Evolutionary conservation across 1,140 invertebrate species (phyloP), one percentile per base, ranked within the genome.

Genomic region (Nasonia giraulti): DNA sequence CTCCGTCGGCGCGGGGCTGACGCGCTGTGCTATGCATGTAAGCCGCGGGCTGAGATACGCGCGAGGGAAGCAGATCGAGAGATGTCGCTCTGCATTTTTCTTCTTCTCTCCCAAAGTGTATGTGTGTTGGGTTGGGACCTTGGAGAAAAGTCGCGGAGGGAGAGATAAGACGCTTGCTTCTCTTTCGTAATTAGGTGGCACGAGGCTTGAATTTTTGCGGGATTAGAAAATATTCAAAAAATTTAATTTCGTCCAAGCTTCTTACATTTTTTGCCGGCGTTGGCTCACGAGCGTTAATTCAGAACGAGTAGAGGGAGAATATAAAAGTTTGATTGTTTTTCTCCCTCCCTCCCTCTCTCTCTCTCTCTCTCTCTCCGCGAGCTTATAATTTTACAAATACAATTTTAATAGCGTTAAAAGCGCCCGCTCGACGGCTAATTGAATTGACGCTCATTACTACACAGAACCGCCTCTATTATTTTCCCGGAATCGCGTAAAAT

Each of bases 31-130:
- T 33, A 33, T 75, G 31, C 27, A 17, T 33, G 69, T 31, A 62
- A 62, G 55, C 55, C n/a, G 55, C 47, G 47, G 47, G 47, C 12
- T 14, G 47, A 50, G 11, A 50, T 50, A 50, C 12, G 6, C 68
- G 27, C 68, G 27, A 71, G 10, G 7, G 68, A 62, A 62, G 55
- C 7, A 71, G 27, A 71, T 71, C 31, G 68, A 20, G 31, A 71
- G 68, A 62, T 62, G 55, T 20, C 20, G 55, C 20, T 71, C 23
- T 31, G 68, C 68, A 71, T 71, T 71, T 71, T 71, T 71, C 27
- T 71, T 33, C 23, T 12, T n/a, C 27, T 33, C 33, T 11, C 4
- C 0, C 2, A 17, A 0, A 3, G 5, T 37, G 33, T 50, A 50
- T 0, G 47, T 17, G 47, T 50, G 47, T 50, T 14, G 12, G 17